Percentiles rank a stretch among this genome's conserved stretches.
phyloP scores from a whole-genome alignment of 1,140 invertebrate species.

The Goniozus legneri region DNA sequence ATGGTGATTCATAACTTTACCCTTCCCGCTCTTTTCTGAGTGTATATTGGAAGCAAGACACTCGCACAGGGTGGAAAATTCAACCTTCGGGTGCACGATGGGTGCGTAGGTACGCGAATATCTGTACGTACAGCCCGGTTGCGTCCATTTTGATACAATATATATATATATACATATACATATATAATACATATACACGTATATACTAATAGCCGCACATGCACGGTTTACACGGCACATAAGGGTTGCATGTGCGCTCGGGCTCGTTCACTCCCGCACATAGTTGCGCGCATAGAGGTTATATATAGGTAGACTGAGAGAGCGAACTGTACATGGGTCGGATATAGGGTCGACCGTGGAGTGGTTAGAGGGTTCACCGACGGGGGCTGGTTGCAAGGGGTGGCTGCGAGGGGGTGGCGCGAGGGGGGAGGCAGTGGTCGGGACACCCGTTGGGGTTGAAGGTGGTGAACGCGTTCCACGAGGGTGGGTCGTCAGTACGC shows the following conservation, averaged over 20 bases:
- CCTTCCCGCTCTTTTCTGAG: no score
- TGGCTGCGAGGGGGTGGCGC: slow-evolving; percentile 25
- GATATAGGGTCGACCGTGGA: slow-evolving; percentile 35
- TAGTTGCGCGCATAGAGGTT: no score
- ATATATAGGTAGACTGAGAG: no score
- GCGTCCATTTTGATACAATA: slow-evolving; percentile 43
- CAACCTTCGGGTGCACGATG: no score
- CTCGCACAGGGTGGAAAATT: no score
- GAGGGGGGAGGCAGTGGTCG: slow-evolving; percentile 9
- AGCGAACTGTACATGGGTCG: slow-evolving; percentile 23
- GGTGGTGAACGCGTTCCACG: not conserved
- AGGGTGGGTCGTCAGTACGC: not conserved
- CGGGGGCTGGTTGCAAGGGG: no score
- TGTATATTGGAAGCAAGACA: no score
- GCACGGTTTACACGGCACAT: slow-evolving; percentile 10
- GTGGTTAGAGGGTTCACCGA: slow-evolving; percentile 32
- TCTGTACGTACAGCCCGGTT: no score
- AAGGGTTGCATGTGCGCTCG: no score
- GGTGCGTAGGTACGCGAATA: no score
- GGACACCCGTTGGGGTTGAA: not conserved
- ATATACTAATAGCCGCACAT: not conserved
- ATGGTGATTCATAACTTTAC: no score
- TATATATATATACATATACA: slow-evolving; percentile 25
- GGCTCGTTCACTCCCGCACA: no score
- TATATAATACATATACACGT: slow-evolving; percentile 22